Base-by-base conservation (phyloP, 2,113 vertebrate genomes). In the Oceanites oceanicus region DNA sequence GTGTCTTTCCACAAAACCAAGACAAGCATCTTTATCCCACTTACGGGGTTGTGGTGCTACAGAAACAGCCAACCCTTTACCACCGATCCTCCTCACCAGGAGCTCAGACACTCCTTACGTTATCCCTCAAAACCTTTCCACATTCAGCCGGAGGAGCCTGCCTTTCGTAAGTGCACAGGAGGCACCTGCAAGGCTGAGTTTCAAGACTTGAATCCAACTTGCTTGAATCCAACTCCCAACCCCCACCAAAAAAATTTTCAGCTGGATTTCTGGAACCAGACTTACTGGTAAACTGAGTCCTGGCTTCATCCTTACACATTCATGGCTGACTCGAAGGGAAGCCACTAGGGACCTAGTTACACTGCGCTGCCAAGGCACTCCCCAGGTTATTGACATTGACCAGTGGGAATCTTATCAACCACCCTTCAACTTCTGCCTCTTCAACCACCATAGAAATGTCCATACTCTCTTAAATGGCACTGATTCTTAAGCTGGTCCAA, bases 91-190 rank as follows among this genome's bases (percentile, higher is more conserved):
- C 30, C 49, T 65, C 34, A 52, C 26, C 1, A 0, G 4, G 11
- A 86, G 55, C 7, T 81, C 38, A 45, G 22, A 23, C 4, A 50
- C 7, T 86, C 27, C 17, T 9, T 49, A 61, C 0, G 0, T n/a
- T 84, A 32, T 50, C 15, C 38, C 21, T 74, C 1, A 1, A 75
- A 93, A 88, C 10, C 14, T 11, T 95, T 65, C 36, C 8, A 29
- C 0, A 0, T 80, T 71, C 38, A 53, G 18, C 10, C 1, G 2
- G 38, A 74, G 45, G 25, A 89, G 17, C 13, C 22, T 20, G 7
- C 21, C 42, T 81, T 85, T 34, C 26, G 2, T 15, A 81, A 72
- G 30, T 4, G 11, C 29, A 21, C 71, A 78, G 71, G 40, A 86
- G 18, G 22, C 29, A 67, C 9, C 20, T 3, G 0, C 10, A 58